phyloP scores from a whole-genome alignment of 1,140 invertebrate genomes.

The Phortica variegata region DNA sequence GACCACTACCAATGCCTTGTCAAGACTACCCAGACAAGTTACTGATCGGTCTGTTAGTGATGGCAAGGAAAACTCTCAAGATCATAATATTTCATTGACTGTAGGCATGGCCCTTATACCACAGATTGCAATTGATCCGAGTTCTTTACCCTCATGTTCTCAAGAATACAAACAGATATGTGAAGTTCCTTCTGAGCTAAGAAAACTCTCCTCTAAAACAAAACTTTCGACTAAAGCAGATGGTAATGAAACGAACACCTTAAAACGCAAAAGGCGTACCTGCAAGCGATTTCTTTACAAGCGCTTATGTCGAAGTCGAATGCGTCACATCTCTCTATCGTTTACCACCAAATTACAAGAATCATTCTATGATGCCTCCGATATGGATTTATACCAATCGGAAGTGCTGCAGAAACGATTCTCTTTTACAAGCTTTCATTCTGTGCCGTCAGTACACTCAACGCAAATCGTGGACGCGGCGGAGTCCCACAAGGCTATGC shows the following conservation, averaged over 20 bases:
- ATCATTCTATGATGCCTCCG: background rate
- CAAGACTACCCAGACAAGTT: no score
- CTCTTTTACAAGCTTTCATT: conserved; percentile 34
- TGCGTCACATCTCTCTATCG: conserved; percentile 14
- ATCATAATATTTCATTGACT: background rate
- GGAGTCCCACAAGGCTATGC: conserved; percentile 6
- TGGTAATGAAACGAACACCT: background rate
- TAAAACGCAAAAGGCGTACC: conserved; percentile 7
- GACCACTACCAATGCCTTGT: background rate
- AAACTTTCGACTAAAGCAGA: no score
- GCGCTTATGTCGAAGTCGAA: conserved; percentile 18
- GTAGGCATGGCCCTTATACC: background rate
- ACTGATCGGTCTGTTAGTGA: no score
- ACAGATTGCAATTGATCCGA: background rate
- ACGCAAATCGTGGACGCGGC: conserved; percentile 1
- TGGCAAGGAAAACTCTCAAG: no score
- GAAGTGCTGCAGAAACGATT: conserved; percentile 6
- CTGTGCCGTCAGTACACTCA: conserved; percentile 20
- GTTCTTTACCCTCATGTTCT: no score
- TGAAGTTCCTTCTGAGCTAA: conserved; percentile 17
- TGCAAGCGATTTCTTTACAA: conserved; percentile 19
- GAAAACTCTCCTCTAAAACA: background rate
- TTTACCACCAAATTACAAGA: background rate
- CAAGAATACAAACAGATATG: background rate
- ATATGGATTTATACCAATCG: conserved; percentile 11